Base-by-base conservation (phyloP, 1,140 invertebrate species). In the Drosophila nasuta region DNA sequence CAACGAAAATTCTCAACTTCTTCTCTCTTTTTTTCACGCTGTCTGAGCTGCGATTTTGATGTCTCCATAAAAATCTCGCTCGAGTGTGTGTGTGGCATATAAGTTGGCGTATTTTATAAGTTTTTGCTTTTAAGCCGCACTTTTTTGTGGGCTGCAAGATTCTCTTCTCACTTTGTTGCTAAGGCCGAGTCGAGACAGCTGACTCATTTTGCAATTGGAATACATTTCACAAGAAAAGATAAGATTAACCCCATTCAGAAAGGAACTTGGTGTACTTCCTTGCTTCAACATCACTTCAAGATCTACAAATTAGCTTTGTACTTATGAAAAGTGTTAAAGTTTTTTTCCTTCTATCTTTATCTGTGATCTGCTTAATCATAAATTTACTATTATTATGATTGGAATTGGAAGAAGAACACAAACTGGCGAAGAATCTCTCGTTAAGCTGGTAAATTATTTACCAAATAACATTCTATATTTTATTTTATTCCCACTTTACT, bases 51-150 rank as follows among this genome's bases (percentile, higher is more conserved):
- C 51, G 66, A 43, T 73, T 76, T 78, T 87, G 83, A 87, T 88
- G 83, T 89, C 83, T 88, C 83, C 83, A 88, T 89, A 88, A 89
- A 89, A 88, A 57, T 77, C 35, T 71, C 43, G 30, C 68, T 71
- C 43, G 41, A 3, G 46, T 38, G 48, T 74, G 64, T 72, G 56
- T 74, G 56, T 69, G 65, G 64, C 65, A 74, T 54, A 33, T 59
- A 33, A 48, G 60, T 58, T 69, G 43, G 30, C 35, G 48, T 69
- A 65, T 86, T 71, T 82, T 73, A 76, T 88, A 72, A 15, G 57
- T 38, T 80, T 88, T 75, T 77, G 76, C 85, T 88, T 83, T 89
- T 83, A 81, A 73, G 63, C 35, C 74, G 2, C 65, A n/a, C 41
- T 38, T 49, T 38, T 28, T 48, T 48, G 77, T 76, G 46, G 60